Conservation (phyloP, 2,797 vertebrate genomes). For the Nothura maculosa region DNA sequence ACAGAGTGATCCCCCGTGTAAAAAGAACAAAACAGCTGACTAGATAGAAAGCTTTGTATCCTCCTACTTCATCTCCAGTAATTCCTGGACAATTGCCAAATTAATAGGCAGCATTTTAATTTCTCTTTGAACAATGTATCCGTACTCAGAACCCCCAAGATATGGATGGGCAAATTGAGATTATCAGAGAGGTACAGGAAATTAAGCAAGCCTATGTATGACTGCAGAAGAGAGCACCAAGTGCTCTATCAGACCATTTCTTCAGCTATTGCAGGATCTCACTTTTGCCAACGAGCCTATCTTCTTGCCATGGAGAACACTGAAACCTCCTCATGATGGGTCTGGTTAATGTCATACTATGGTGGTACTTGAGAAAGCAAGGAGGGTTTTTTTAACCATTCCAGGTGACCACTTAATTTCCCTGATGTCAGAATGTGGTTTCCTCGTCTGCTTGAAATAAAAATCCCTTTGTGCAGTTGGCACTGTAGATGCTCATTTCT, state of each 20-base stretch:
- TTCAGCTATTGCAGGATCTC: not conserved
- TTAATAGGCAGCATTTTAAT: not conserved
- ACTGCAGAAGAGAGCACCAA: not conserved
- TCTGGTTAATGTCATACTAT: not conserved
- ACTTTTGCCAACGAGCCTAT: not conserved
- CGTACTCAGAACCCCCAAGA: not conserved
- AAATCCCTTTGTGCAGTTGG: not conserved
- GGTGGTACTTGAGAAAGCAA: not conserved
- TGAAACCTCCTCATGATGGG: not conserved
- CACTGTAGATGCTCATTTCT: not conserved
- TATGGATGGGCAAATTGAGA: not conserved
- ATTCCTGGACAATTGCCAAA: not conserved
- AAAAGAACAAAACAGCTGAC: not conserved
- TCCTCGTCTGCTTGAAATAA: not conserved
- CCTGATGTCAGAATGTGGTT: not conserved
- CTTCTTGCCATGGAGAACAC: not conserved
- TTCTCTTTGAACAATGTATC: not conserved
- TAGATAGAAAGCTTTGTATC: not conserved
- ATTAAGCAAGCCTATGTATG: not conserved
- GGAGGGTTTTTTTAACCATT: not conserved
- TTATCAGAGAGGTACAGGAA: not conserved
- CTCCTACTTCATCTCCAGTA: not conserved
- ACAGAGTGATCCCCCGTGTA: fast-evolving
- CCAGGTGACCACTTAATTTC: not conserved
- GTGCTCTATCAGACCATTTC: not conserved